Evolutionary conservation across 1,140 invertebrate species (phyloP).

Genomic region (Aradophagus sp.): DNA sequence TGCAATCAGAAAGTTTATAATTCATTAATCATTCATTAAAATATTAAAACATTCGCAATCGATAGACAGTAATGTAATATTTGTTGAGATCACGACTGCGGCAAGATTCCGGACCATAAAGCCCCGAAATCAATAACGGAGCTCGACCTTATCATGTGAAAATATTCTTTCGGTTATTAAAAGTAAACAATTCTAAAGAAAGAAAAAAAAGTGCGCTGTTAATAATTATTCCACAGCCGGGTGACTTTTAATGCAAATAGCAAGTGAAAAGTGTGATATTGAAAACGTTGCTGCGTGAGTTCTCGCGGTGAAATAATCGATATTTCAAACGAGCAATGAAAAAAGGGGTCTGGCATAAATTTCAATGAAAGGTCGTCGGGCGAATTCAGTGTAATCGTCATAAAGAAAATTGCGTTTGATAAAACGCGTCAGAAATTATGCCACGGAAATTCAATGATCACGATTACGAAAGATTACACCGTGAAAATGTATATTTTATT

Average conservation of each 20-base stretch:
- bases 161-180: slow-evolving; percentile 11
- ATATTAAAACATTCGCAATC: no score
- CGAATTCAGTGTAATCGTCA: not conserved
- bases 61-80: no score
- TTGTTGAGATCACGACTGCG: not conserved
- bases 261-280: slow-evolving; percentile 4
- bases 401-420: no score
- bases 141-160: slow-evolving; percentile 13
- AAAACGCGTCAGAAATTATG: no score
- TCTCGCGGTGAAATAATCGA: slow-evolving; percentile 1
- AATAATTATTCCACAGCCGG: slow-evolving; percentile 4
- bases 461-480: no score
- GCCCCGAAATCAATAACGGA: slow-evolving; percentile 9
- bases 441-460: no score
- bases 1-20: no score
- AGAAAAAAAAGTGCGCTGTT: slow-evolving; percentile 9
- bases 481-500: no score
- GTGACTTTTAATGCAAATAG: slow-evolving; percentile 6
- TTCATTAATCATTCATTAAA: no score
- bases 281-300: slow-evolving; percentile 4
- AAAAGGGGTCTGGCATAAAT: slow-evolving; percentile 8
- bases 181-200: slow-evolving; percentile 5
- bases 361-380: slow-evolving; percentile 3
- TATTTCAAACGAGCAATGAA: slow-evolving; percentile 10
- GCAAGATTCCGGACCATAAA: slow-evolving; percentile 6